phyloP scores from a whole-genome alignment of 2,113 vertebrate genomes.

The Nesoenas mayeri region DNA sequence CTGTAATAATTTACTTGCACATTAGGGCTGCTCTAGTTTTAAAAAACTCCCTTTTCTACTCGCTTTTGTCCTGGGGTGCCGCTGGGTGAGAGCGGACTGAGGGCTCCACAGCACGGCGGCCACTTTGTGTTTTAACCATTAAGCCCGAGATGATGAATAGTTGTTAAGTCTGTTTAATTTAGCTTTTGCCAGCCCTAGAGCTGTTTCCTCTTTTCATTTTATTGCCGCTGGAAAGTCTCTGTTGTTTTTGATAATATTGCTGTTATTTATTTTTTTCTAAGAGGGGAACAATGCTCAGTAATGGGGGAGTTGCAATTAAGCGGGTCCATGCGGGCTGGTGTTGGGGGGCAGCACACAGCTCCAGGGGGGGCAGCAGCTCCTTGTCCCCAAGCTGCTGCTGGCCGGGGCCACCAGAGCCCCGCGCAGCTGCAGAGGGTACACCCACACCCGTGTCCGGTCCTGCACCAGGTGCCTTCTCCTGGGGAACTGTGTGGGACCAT shows the following conservation, averaged over 20 bases:
- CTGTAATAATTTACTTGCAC: slow-evolving; percentile 7
- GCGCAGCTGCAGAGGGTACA: neutral
- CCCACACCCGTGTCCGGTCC: rapidly evolving
- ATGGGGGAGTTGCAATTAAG: neutral
- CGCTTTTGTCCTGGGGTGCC: slow-evolving; percentile 13
- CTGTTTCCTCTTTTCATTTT: slow-evolving; percentile 46
- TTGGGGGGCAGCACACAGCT: neutral
- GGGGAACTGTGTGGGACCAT: rapidly evolving
- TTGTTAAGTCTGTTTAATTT: slow-evolving; percentile 23
- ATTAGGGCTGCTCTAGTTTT: neutral
- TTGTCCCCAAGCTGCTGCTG: neutral
- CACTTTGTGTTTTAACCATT: slow-evolving; percentile 28
- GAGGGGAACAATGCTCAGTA: slow-evolving; percentile 1
- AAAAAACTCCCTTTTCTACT: neutral
- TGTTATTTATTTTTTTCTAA: neutral
- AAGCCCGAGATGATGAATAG: slow-evolving; percentile 19
- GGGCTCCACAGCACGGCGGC: neutral
- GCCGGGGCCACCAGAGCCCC: rapidly evolving
- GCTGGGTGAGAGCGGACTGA: neutral
- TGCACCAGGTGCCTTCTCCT: neutral
- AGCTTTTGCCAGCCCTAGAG: slow-evolving; percentile 44
- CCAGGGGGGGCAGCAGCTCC: neutral
- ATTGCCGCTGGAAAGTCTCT: slow-evolving; percentile 44
- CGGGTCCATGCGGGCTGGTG: rapidly evolving
- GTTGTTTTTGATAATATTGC: slow-evolving; percentile 30